Evolutionary conservation across 2,113 vertebrate species (phyloP).

Genomic region (Tympanuchus pallidicinctus): DNA sequence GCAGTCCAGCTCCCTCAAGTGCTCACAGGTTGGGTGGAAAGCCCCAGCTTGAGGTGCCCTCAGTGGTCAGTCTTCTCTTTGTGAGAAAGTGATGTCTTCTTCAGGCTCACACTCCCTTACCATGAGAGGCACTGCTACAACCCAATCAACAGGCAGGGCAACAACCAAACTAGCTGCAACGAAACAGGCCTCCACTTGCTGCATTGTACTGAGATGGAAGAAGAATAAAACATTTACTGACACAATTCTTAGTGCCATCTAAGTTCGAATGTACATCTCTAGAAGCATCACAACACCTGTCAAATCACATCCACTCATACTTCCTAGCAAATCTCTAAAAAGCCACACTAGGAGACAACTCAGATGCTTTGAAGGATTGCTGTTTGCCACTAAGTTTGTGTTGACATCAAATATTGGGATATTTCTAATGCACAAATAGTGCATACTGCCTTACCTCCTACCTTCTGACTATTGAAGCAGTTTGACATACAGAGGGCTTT

Average conservation of each 20-base stretch:
- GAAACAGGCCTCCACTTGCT: background rate
- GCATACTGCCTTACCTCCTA: background rate
- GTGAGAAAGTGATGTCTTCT: rapidly evolving
- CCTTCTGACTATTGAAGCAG: background rate
- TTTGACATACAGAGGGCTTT: background rate
- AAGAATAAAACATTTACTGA: background rate
- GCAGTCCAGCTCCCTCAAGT: rapidly evolving
- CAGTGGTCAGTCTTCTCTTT: rapidly evolving
- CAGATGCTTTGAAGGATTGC: background rate
- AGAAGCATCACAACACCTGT: background rate
- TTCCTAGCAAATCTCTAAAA: background rate
- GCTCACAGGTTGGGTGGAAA: background rate
- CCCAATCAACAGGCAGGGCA: background rate
- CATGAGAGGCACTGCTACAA: background rate
- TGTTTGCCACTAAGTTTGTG: background rate
- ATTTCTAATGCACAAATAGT: background rate
- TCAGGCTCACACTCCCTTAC: background rate
- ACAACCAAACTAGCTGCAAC: background rate
- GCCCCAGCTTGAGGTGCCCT: rapidly evolving
- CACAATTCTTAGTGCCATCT: background rate
- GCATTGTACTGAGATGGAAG: background rate
- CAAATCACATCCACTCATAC: rapidly evolving
- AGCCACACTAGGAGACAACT: background rate
- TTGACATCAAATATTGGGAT: background rate
- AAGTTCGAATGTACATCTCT: background rate